Percentiles rank a stretch among this genome's conserved stretches.
Conservation (phyloP, 1,140 invertebrate genomes). For the Magallana ariakensis region DNA sequence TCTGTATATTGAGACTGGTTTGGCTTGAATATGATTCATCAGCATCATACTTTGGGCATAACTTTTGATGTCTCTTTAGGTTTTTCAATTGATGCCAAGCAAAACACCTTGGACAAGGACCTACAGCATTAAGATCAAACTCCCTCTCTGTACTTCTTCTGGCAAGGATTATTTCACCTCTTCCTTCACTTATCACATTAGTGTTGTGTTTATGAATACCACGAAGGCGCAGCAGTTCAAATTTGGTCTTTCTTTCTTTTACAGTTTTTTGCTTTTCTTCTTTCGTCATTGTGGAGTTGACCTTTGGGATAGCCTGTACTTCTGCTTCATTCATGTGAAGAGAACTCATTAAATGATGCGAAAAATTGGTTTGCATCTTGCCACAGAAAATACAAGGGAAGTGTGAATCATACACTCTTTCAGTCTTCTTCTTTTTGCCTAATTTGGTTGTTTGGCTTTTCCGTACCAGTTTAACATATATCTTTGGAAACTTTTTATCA, state of each 20-base stretch:
- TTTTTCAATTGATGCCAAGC: background rate
- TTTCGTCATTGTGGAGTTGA: background rate
- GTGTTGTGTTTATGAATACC: background rate
- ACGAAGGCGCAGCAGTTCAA: background rate
- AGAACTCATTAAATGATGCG: background rate
- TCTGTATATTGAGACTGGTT: conserved; percentile 42
- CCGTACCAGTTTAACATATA: no score
- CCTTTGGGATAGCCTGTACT: background rate
- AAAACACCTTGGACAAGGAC: background rate
- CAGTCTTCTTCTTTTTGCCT: no score
- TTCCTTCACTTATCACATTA: background rate
- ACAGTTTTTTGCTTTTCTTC: no score
- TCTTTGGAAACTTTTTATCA: no score
- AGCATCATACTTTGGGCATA: background rate
- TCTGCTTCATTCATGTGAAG: background rate
- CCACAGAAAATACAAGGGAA: no score
- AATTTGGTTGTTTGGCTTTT: no score
- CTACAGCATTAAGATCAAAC: no score
- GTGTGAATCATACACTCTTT: no score
- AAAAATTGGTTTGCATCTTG: no score
- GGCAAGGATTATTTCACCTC: background rate
- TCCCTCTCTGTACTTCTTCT: conserved; percentile 23
- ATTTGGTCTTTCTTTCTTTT: background rate
- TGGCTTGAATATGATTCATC: conserved; percentile 5
- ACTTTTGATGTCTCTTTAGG: background rate